Evolutionary conservation across 37 sponge, comb jelly and placozoan genomes (phyloP).

Genomic region (Haliclona indistincta): DNA sequence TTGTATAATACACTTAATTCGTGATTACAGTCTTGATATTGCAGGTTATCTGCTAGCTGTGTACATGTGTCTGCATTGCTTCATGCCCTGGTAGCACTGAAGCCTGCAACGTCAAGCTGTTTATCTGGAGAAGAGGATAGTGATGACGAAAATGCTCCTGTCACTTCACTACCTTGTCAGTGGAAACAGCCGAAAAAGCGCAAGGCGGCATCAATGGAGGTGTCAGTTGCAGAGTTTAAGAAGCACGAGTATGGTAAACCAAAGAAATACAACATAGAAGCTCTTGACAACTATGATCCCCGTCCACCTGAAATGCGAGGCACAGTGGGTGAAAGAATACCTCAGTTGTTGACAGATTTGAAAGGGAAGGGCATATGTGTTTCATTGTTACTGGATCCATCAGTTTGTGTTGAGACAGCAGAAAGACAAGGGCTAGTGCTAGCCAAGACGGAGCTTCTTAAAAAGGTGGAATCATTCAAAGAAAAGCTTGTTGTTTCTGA

Average conservation of each 20-base stretch:
- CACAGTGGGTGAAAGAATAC: not conserved
- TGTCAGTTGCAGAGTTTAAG: conserved; percentile 33
- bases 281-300: conserved; percentile 56
- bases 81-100: conserved; percentile 21
- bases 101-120: not conserved
- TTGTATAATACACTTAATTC: not conserved
- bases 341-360: conserved; percentile 30
- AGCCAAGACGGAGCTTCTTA: not conserved
- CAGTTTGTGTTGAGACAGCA: not conserved
- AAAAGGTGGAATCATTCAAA: conserved; percentile 2
- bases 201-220: conserved; percentile 28
- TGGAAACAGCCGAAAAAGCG: conserved; percentile 21
- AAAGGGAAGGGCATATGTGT: conserved; percentile 25
- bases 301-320: conserved; percentile 44
- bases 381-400: conserved; percentile 33
- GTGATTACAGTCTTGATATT: not conserved
- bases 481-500: not conserved
- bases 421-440: no score
- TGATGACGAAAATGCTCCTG: conserved; percentile 9
- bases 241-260: conserved; percentile 43
- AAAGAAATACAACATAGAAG: conserved; percentile 18
- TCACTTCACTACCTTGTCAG: conserved; percentile 22
- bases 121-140: not conserved
- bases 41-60: conserved; percentile 26
- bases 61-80: conserved; percentile 34